Evolutionary conservation across 2,888 invertebrate genomes (phyloP).

Genomic region (Scaeva pyrastri): DNA sequence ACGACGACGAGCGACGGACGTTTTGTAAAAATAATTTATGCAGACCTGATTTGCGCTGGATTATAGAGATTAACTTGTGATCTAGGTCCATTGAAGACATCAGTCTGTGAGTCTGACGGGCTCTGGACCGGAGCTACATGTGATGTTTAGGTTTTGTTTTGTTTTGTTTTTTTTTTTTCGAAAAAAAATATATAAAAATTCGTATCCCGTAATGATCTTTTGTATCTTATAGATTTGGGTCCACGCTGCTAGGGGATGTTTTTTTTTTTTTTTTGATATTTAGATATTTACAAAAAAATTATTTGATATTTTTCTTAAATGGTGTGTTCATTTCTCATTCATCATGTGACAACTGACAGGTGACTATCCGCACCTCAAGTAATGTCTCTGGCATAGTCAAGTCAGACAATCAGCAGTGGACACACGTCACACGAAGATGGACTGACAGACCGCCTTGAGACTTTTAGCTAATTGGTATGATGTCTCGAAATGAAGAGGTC

Average conservation of each 20-base stretch:
- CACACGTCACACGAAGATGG: conserved; percentile 63
- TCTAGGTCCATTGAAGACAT: conserved; percentile 57
- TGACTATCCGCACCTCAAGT: conserved; percentile 67
- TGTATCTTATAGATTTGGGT: not conserved
- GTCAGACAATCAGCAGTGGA: conserved; percentile 43
- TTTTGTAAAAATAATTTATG: conserved; percentile 69
- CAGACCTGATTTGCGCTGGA: conserved; percentile 63
- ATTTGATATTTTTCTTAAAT: conserved; percentile 43
- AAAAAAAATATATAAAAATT: not conserved
- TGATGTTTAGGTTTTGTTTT: conserved; percentile 51
- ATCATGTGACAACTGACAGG: conserved; percentile 74
- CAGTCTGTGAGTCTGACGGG: not conserved
- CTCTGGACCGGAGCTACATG: conserved; percentile 47
- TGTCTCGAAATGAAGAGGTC: conserved; percentile 70
- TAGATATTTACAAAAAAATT: conserved; percentile 21
- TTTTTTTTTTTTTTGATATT: conserved; percentile 45
- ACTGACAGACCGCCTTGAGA: conserved; percentile 59
- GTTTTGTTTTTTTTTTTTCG: no score
- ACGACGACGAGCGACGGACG: conserved; percentile 1
- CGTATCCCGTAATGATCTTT: not conserved
- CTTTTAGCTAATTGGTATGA: conserved; percentile 71
- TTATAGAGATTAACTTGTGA: conserved; percentile 63
- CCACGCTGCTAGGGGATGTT: not conserved
- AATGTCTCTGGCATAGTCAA: conserved; percentile 26
- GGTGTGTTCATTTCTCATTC: conserved; percentile 49